Evolutionary conservation across 37 sponge, comb jelly and placozoan species (phyloP).

Genomic region (Dysidea cf. avara): DNA sequence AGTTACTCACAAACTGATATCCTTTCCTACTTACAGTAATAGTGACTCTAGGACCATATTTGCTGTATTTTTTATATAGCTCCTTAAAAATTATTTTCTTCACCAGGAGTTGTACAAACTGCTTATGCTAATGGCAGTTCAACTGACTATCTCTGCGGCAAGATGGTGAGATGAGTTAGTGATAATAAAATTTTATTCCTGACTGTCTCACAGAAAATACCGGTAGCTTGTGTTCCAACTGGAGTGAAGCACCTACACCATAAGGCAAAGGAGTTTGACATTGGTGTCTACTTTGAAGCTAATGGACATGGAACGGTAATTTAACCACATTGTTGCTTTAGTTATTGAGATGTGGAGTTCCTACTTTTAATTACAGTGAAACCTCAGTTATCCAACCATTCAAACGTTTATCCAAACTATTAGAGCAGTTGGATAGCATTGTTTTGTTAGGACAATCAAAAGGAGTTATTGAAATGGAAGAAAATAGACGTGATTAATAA

Average conservation of each 20-base stretch:
- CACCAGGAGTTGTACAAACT: constrained; percentile 83
- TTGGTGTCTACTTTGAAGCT: constrained; percentile 96
- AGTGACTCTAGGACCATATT: too few species aligned
- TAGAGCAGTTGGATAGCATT: too few species aligned
- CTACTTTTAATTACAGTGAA: too few species aligned
- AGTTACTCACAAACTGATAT: too few species aligned
- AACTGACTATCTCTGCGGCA: constrained; percentile 61
- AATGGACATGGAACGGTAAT: constrained; percentile 98
- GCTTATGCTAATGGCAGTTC: constrained; percentile 98
- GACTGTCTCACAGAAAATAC: constrained; percentile 36
- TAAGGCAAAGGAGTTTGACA: constrained; percentile 78
- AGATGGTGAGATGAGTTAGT: constrained; percentile 34
- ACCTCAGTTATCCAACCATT: too few species aligned
- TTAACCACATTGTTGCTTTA: too few species aligned
- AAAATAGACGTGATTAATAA: too few species aligned
- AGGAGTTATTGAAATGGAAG: too few species aligned
- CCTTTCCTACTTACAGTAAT: too few species aligned
- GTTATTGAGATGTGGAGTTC: too few species aligned
- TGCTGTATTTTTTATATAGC: neutral
- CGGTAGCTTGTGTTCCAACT: constrained; percentile 76
- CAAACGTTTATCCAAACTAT: too few species aligned
- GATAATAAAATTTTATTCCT: neutral
- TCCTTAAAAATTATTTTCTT: neutral
- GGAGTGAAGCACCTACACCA: constrained; percentile 95
- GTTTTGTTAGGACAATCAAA: too few species aligned